These are phyloP conservation scores for Uloborus diversus DNA, from an alignment of 1,140 invertebrate species.

Conservation along the genomic window DNA sequence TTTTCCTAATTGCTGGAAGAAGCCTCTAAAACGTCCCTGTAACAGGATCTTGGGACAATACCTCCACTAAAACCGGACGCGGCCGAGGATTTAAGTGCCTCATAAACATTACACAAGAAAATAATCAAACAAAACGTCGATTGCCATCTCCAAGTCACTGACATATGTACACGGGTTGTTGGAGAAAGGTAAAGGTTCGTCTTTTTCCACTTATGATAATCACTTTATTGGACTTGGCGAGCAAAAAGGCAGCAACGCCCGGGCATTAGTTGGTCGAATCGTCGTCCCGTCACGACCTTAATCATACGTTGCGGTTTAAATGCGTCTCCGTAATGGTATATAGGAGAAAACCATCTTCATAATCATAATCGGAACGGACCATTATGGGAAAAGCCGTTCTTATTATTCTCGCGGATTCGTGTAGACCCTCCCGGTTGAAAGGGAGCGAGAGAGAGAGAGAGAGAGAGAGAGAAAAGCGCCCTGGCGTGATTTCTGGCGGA, in stretches of 20 bases:
- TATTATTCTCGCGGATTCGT: slow-evolving; percentile 28
- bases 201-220: slow-evolving; percentile 19
- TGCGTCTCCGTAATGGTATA: slow-evolving; percentile 40
- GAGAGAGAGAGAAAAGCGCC: too few species aligned
- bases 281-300: slow-evolving; percentile 23
- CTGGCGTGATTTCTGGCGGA: too few species aligned
- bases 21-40: background rate
- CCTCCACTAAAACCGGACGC: background rate
- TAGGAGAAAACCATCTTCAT: slow-evolving; percentile 43
- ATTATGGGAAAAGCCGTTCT: slow-evolving; percentile 51
- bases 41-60: background rate
- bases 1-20: too few species aligned
- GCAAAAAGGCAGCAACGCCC: slow-evolving; percentile 36
- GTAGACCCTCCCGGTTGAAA: background rate
- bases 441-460: too few species aligned
- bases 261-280: slow-evolving; percentile 17
- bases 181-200: background rate
- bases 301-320: slow-evolving; percentile 51
- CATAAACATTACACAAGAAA: background rate
- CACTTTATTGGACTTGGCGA: slow-evolving; percentile 52
- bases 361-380: slow-evolving; percentile 54
- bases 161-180: background rate
- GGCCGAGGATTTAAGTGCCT: background rate
- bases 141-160: background rate
- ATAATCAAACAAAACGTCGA: background rate